Evolutionary conservation across 2,113 vertebrate species (phyloP), one percentile per base, ranked within the genome.

Genomic region (Chloroceryle aenea): DNA sequence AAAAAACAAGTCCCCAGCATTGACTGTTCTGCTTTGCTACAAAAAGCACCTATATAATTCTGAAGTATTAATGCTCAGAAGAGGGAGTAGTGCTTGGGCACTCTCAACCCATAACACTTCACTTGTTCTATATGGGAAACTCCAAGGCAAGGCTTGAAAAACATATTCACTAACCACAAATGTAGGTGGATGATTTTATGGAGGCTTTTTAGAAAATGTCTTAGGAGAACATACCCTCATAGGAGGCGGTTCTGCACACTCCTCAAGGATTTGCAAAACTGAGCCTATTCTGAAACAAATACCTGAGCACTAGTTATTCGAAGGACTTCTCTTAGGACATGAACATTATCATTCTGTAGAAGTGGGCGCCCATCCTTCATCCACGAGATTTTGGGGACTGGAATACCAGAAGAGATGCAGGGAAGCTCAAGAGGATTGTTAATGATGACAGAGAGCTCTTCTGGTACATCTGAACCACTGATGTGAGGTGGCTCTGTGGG

Each of bases 351-450:
- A 4, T 93, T 99, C 82, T 98, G 98, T 40, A 97, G 98, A 58
- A 99, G 98, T 0, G 98, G 99, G 18, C 98, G 98, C 19, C 99
- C 99, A 80, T 99, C 99, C 96, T 99, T 99, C 98, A 99, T 97
- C 99, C 99, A 99, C 12, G 99, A 99, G 74, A 99, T 96, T 92
- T 98, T 98, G 61, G 99, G 99, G 13, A 95, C 38, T 27, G 99
- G 99, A 84, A 99, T 98, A 50, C 99, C 99, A 69, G 98, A 98
- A 55, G 98, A 98, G 62, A 98, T 78, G 91, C 99, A 99, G 50
- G 90, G 90, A 32, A 99, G 98, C 91, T 99, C 99, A 75, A 99
- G 96, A 25, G 97, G 98, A 27, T 99, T 98, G 97, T 99, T 99
- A 48, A 98, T 89, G 34, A 99, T 87, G 83, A 99, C 99, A 43